Evolutionary conservation across 1,140 invertebrate species (phyloP).

Genomic region (Hypsibius dujardini): DNA sequence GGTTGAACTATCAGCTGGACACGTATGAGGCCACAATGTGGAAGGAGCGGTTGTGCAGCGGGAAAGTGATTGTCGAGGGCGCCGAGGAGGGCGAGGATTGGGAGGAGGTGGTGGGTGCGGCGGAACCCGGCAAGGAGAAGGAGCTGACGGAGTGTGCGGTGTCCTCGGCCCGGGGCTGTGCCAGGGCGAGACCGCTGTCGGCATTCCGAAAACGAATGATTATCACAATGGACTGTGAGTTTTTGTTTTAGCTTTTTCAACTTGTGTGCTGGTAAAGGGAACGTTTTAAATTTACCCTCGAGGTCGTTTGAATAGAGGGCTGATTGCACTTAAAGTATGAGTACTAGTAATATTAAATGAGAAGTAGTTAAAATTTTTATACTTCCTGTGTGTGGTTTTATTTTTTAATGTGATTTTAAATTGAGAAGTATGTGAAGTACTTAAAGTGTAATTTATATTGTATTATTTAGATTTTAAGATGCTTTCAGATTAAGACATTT

Average conservation of each 20-base stretch:
- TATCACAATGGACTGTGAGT: not conserved
- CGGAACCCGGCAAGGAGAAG: not conserved
- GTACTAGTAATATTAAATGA: too few species aligned
- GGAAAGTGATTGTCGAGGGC: not conserved
- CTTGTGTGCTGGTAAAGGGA: too few species aligned
- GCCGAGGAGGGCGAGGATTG: not conserved
- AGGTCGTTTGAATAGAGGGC: too few species aligned
- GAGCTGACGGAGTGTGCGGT: not conserved
- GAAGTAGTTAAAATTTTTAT: not conserved
- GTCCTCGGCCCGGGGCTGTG: not conserved
- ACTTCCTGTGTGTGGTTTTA: not conserved
- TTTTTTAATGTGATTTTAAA: not conserved
- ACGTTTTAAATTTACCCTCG: too few species aligned
- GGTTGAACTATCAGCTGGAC: not conserved
- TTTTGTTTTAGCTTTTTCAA: too few species aligned
- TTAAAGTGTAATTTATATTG: too few species aligned
- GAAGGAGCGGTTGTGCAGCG: not conserved
- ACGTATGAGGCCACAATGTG: slow-evolving; percentile 16
- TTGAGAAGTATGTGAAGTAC: not conserved
- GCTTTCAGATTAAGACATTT: too few species aligned
- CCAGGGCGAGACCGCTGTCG: not conserved
- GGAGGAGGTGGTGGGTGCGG: not conserved
- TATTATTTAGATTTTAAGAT: too few species aligned
- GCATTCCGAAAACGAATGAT: slow-evolving; percentile 1
- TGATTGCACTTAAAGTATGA: too few species aligned